phyloP scores from a whole-genome alignment of 2,888 invertebrate species.

The Brenthis hecate region DNA sequence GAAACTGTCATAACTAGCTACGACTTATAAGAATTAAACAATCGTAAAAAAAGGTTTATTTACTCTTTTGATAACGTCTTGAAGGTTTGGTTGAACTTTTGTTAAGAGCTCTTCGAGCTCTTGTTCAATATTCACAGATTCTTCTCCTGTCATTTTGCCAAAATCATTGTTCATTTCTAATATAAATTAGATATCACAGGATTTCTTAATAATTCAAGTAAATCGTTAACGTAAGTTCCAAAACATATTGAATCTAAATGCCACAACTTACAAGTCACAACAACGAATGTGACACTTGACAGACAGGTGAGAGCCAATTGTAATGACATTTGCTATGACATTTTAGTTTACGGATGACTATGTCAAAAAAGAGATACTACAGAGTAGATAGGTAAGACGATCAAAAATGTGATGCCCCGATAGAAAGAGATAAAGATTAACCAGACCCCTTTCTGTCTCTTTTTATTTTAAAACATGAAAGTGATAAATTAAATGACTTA shows the following conservation, averaged over 20 bases:
- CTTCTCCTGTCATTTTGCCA: conserved; percentile 36
- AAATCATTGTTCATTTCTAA: conserved; percentile 30
- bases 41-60: conserved; percentile 48
- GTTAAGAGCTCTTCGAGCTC: conserved; percentile 76
- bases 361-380: no score
- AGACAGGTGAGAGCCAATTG: background rate
- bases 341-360: no score
- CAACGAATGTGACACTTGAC: conserved; percentile 19
- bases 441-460: no score
- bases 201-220: conserved; percentile 12
- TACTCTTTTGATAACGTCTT: conserved; percentile 84
- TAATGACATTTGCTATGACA: background rate
- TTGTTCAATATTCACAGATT: conserved; percentile 61
- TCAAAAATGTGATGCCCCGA: no score
- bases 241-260: conserved; percentile 36
- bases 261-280: conserved; percentile 12
- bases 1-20: background rate
- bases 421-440: no score
- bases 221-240: conserved; percentile 22
- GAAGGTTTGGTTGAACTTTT: conserved; percentile 79
- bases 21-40: background rate
- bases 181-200: conserved; percentile 7
- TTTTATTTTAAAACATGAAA: no score
- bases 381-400: no score
- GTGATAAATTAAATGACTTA: no score